These are phyloP conservation scores for Gastrophryne carolinensis DNA, from an alignment of 2,797 vertebrate genomes.

Conservation along the genomic window DNA sequence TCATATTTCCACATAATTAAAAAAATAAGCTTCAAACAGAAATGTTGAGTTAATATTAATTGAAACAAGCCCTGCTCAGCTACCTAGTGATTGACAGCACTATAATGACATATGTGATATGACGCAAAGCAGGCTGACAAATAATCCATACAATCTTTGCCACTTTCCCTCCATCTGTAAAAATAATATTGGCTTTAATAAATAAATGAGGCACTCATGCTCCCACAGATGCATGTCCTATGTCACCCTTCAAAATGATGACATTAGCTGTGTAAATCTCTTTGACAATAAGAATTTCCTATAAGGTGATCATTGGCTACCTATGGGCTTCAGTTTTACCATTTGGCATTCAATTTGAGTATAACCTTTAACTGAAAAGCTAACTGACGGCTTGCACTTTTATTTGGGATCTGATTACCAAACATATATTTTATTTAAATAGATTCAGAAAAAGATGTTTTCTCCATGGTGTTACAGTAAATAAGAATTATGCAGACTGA, in stretches of 20 bases:
- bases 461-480: no score
- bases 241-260: slow-evolving; percentile 1
- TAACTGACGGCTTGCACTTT: no score
- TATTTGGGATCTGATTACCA: no score
- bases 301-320: slow-evolving; percentile 10
- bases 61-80: neutral
- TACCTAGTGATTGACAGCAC: neutral
- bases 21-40: no score
- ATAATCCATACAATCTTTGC: slow-evolving; percentile 17
- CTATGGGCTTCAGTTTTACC: no score
- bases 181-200: slow-evolving; percentile 14
- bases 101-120: slow-evolving; percentile 31
- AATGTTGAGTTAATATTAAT: no score
- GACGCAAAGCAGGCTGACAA: neutral
- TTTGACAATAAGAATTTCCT: neutral
- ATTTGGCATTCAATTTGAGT: no score
- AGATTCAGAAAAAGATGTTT: no score
- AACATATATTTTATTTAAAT: no score
- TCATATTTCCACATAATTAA: no score
- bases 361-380: no score
- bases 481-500: no score
- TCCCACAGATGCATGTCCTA: slow-evolving; percentile 3
- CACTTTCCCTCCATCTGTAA: neutral
- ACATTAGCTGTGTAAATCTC: slow-evolving; percentile 28
- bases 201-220: slow-evolving; percentile 40